Base-by-base conservation (phyloP, 1,140 invertebrate species). In the Eueides isabella region DNA sequence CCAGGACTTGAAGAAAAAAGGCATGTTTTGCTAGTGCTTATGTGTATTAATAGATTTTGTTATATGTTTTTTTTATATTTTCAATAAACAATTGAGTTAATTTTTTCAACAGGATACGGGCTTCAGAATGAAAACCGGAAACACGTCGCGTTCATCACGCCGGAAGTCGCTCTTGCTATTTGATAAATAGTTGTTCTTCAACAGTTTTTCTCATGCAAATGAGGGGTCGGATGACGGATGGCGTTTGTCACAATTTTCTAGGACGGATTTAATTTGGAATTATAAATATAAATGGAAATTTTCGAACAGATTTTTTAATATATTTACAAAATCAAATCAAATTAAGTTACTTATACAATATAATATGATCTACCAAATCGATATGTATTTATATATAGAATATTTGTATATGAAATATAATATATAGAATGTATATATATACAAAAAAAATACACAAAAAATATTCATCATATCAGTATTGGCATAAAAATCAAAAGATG, bases 191-290 rank as follows among this genome's bases (percentile, higher is more conserved):
- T 91, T 89, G 89, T 90, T 92, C 88, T 90, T 90, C 82, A 88
- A 86, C 83, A 90, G 90, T 92, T 92, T 92, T 92, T 92, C 91
- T 90, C 85, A 92, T 92, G 90, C 90, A 92, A 92, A 92, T 92
- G 90, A 90, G 88, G 87, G 89, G 77, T 77, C 75, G 84, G 82
- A 89, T 90, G 89, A 89, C 87, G 82, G 89, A 90, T 89, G 79
- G 86, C 81, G 81, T 87, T 90, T 90, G 89, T 91, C 86, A 90
- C 89, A 88, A 91, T 91, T 88, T 85, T 83, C 85, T 87, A 79
- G 80, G 83, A 87, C 83, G 83, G 86, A 88, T 91, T 91, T 91
- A 88, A 91, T 91, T 91, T 90, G 80, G 81, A 78, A 84, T 83
- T 77, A 80, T 81, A 23, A 23, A 55, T 19, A 26, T 55, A 55